A percentile compares a stretch with the other conserved stretches of the same genome.
phyloP scores from a whole-genome alignment of 2,797 vertebrate genomes.

The Borostomias antarcticus region DNA sequence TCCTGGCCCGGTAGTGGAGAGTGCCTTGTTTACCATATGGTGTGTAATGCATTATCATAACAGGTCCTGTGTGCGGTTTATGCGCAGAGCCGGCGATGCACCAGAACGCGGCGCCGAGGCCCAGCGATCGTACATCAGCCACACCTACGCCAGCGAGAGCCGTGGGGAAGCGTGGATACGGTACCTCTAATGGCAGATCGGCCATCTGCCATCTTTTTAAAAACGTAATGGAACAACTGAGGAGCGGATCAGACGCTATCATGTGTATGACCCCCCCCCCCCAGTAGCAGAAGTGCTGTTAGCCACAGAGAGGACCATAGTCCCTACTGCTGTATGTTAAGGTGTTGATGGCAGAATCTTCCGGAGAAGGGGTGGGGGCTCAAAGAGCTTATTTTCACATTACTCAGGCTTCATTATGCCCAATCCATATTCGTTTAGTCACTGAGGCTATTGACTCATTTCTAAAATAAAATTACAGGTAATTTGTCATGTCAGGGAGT shows the following conservation, averaged over 20 bases:
- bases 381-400: conserved; percentile 90
- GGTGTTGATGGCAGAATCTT: conserved; percentile 78
- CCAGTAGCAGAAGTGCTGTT: conserved; percentile 28
- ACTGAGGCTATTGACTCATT: conserved; percentile 95
- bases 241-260: conserved; percentile 10
- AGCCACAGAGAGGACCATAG: neutral
- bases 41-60: conserved; percentile 52
- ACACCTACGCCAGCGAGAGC: conserved; percentile 36
- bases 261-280: conserved; percentile 21
- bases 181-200: conserved; percentile 30
- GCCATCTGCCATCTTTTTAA: conserved; percentile 43
- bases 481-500: conserved; percentile 94
- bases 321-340: conserved; percentile 47
- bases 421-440: conserved; percentile 99
- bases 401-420: conserved; percentile 94
- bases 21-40: conserved; percentile 56
- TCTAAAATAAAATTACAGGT: conserved; percentile 98
- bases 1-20: too few species aligned
- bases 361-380: conserved; percentile 69
- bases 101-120: conserved; percentile 18
- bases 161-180: conserved; percentile 15
- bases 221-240: conserved; percentile 10
- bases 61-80: conserved; percentile 33
- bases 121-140: conserved; percentile 47
- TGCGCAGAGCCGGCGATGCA: conserved; percentile 34